A percentile compares a stretch with the other conserved stretches of the same genome.
These are phyloP conservation scores for Ptilodon capucinus DNA, from an alignment of 2,888 invertebrate genomes.

Conservation along the genomic window DNA sequence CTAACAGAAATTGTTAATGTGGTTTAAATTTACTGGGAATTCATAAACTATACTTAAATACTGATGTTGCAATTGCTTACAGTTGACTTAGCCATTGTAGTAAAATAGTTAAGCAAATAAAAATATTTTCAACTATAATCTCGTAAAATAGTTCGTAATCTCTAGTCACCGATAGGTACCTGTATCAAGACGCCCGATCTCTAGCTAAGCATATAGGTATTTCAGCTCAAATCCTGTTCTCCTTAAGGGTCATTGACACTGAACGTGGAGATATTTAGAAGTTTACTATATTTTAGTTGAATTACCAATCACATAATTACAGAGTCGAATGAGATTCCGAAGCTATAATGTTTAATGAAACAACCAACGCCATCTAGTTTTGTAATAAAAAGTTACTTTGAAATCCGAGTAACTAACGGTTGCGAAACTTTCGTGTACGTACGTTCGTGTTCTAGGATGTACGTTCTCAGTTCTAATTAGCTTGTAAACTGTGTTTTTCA, in stretches of 20 bases:
- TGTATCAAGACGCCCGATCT: not conserved
- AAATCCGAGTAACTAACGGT: not conserved
- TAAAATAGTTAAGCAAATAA: too few species aligned
- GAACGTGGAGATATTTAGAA: not conserved
- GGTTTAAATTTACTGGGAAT: conserved; percentile 9
- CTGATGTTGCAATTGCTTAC: too few species aligned
- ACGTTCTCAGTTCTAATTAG: not conserved
- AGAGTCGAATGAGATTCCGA: not conserved
- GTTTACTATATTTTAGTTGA: not conserved
- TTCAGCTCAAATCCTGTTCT: not conserved
- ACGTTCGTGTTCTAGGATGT: not conserved
- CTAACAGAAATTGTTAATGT: conserved; percentile 20
- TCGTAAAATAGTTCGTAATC: not conserved
- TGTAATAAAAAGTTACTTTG: conserved; percentile 5
- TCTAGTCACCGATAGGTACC: not conserved
- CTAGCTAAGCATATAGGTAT: not conserved
- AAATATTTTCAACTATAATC: too few species aligned
- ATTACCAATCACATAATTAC: not conserved
- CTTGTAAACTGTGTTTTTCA: not conserved
- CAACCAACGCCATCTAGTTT: conserved; percentile 43
- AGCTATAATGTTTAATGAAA: not conserved
- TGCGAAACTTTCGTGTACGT: not conserved
- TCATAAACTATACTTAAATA: too few species aligned
- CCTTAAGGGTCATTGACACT: not conserved
- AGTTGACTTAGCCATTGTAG: too few species aligned